phyloP scores from a whole-genome alignment of 2,888 invertebrate genomes.

The Scaptodrosophila latifasciaeformis region DNA sequence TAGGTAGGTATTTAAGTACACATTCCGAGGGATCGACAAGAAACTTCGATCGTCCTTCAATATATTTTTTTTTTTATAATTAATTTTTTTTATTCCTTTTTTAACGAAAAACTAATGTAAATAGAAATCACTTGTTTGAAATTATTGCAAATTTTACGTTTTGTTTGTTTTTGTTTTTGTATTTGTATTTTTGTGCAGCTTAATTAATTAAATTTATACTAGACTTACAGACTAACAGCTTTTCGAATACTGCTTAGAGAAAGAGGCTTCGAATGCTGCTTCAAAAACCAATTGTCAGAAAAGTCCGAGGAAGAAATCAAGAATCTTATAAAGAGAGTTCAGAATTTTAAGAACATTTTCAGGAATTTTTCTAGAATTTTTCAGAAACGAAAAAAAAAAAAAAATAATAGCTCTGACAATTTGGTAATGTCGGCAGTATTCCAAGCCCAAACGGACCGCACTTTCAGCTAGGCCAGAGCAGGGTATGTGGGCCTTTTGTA shows the following conservation, averaged over 20 bases:
- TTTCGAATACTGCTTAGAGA: slow-evolving; percentile 77
- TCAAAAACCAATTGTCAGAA: slow-evolving; percentile 44
- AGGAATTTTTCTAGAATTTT: neutral
- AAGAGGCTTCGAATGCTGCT: slow-evolving; percentile 75
- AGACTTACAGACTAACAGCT: slow-evolving; percentile 74
- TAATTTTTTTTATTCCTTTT: no score
- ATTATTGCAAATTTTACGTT: slow-evolving; percentile 54
- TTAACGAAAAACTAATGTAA: slow-evolving; percentile 47
- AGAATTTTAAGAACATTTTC: no score
- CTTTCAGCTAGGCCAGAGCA: slow-evolving; percentile 21
- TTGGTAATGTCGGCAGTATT: slow-evolving; percentile 64
- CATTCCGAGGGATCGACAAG: neutral
- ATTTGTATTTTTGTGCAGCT: slow-evolving; percentile 44
- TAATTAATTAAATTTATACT: slow-evolving; percentile 58
- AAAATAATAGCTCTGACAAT: no score
- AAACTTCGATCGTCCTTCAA: slow-evolving; percentile 38
- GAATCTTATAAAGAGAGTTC: no score
- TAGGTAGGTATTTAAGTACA: slow-evolving; percentile 6
- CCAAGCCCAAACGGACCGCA: slow-evolving; percentile 72
- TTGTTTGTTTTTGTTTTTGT: slow-evolving; percentile 23
- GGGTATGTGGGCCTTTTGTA: slow-evolving; percentile 9
- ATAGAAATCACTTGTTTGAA: slow-evolving; percentile 60
- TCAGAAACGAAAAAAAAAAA: neutral
- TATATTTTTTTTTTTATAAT: no score
- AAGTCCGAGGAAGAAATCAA: neutral